These are phyloP conservation scores for Cliona cf. orientalis DNA, from an alignment of 37 sponge, comb jelly and placozoan genomes.

Conservation along the genomic window DNA sequence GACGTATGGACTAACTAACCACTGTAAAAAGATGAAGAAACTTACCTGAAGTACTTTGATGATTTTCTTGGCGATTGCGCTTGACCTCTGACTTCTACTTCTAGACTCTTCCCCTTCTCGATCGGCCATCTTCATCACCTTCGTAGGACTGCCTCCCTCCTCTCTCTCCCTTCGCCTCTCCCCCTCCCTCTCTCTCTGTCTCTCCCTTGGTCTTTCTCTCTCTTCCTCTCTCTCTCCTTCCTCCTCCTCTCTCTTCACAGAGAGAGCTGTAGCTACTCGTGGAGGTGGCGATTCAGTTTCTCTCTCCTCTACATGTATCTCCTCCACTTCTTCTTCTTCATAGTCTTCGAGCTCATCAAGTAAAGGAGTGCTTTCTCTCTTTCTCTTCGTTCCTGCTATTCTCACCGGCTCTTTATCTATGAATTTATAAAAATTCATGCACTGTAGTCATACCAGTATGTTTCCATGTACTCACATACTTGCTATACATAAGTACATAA, in stretches of 20 bases:
- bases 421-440: background rate
- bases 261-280: background rate
- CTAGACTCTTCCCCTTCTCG: background rate
- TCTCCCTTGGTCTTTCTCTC: background rate
- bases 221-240: constrained; percentile 5
- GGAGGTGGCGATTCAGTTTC: no score
- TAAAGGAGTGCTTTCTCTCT: background rate
- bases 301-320: background rate
- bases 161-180: background rate
- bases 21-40: background rate
- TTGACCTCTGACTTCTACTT: background rate
- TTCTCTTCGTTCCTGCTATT: background rate
- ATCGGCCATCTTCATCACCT: background rate
- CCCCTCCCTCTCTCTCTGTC: no score
- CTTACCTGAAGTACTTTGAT: background rate
- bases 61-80: background rate
- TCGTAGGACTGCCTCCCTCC: background rate
- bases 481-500: no score
- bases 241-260: background rate
- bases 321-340: background rate
- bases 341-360: background rate
- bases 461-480: no score
- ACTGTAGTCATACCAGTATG: background rate
- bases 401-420: background rate
- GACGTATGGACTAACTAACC: background rate